Evolutionary conservation across 2,113 vertebrate species (phyloP).

Genomic region (Spea multiplicata): DNA sequence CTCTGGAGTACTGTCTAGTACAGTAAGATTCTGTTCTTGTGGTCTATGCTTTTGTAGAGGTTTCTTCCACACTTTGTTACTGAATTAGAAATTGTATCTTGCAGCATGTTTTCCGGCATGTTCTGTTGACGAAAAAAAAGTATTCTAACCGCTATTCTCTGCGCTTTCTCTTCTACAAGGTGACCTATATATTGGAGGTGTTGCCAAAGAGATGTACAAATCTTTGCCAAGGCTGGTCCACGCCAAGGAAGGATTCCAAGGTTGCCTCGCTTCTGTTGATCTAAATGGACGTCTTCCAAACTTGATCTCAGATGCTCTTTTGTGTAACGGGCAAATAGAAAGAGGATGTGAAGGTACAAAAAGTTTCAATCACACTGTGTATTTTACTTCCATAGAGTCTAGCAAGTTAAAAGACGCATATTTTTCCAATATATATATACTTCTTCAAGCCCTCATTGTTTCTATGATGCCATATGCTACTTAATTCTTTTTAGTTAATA

Average conservation of each 20-base stretch:
- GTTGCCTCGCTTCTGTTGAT: constrained; percentile 91
- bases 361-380: constrained; percentile 18
- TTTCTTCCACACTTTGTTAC: too few species aligned
- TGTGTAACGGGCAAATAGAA: constrained; percentile 94
- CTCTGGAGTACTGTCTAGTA: too few species aligned
- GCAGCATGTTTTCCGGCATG: too few species aligned
- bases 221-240: constrained; percentile 94
- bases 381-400: neutral
- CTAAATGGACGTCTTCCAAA: constrained; percentile 93
- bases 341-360: constrained; percentile 92
- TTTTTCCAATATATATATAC: neutral
- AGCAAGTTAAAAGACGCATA: neutral
- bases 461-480: neutral
- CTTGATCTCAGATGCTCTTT: constrained; percentile 90
- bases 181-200: constrained; percentile 88
- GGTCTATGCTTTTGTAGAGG: too few species aligned
- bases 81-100: too few species aligned
- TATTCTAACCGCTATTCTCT: too few species aligned
- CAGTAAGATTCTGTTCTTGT: too few species aligned
- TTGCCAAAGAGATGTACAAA: constrained; percentile 91
- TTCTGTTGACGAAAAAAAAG: too few species aligned
- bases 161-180: constrained; percentile 60
- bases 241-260: constrained; percentile 93
- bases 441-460: neutral
- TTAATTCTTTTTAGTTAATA: neutral